Conservation (phyloP, 2,888 invertebrate species). For the Helicoverpa assulta region DNA sequence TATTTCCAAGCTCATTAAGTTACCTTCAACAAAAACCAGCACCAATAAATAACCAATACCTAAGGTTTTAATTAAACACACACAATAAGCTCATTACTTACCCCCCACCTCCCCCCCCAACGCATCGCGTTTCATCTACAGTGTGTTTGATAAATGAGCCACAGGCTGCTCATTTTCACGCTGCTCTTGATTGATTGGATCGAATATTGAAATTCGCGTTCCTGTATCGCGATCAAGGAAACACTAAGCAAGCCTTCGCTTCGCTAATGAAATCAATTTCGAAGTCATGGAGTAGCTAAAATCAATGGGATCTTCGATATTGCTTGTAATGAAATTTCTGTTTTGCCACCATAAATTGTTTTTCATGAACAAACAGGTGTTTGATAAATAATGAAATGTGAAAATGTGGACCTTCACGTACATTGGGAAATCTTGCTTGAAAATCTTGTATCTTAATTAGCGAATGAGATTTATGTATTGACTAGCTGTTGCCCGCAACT, state of each 20-base stretch:
- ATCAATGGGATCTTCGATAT: constrained; percentile 42
- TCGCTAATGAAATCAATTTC: constrained; percentile 64
- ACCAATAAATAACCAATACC: neutral
- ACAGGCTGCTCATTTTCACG: constrained; percentile 77
- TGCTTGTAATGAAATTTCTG: constrained; percentile 45
- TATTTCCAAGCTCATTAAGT: no score
- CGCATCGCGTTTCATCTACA: constrained; percentile 73
- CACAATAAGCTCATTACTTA: constrained; percentile 46
- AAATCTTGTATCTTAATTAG: no score
- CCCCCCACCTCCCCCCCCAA: constrained; percentile 28
- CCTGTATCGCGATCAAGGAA: constrained; percentile 69
- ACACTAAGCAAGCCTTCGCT: constrained; percentile 60
- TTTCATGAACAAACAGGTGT: constrained; percentile 25
- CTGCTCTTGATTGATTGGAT: constrained; percentile 81
- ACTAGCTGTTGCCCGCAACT: no score
- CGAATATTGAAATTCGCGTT: constrained; percentile 80
- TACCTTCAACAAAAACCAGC: no score
- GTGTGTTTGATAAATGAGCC: constrained; percentile 77
- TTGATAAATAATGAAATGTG: neutral
- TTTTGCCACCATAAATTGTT: constrained; percentile 30
- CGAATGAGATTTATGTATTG: no score
- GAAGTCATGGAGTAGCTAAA: constrained; percentile 41
- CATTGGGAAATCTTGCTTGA: neutral
- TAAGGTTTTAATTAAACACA: constrained; percentile 24
- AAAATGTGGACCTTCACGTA: constrained; percentile 21